Base-by-base conservation (phyloP, 1,140 invertebrate genomes). In the Drosophila funebris region DNA sequence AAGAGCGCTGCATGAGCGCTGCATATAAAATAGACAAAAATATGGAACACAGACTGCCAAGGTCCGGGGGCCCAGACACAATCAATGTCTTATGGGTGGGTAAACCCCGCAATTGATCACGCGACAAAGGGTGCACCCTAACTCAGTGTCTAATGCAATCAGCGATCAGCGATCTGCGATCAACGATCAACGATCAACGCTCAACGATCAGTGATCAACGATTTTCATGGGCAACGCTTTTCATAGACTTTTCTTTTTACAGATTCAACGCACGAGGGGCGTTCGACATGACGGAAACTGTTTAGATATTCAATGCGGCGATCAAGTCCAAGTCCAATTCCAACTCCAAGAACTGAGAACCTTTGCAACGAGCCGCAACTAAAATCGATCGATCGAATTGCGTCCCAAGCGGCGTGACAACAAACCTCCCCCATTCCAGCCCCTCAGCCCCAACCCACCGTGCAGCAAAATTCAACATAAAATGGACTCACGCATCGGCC, bases 401-500 rank as follows among this genome's bases (percentile, higher is more conserved):
- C 46, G 27, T 56, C 18, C 16, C 57, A 13, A 46, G 39, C 31
- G 60, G 36, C 72, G 72, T 75, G 73, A 73, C 53, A 61, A n/a
- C n/a, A n/a, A n/a, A n/a, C n/a, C n/a, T 33, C 9, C 7, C 33
- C 24, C n/a, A n/a, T 57, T 41, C 6, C 24, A 44, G 31, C 13
- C 29, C 39, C 11, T 7, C 27, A 0, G 2, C 9, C 1, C 53
- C 11, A 41, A 1, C 24, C 43, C 27, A 27, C 18, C 29, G 14
- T 33, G 7, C 8, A 31, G 24, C 58, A 37, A 5, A 22, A 5
- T 13, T 56, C 13, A 9, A 56, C n/a, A 44, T 33, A 53, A 62
- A 52, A 96, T 97, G 96, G 96, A 97, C 93, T 96, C 96, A 76
- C 94, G 96, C 80, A 96, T 97, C 90, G 97, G 96, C 81, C 94